Percentiles rank a stretch among this genome's conserved stretches.
phyloP scores from a whole-genome alignment of 2,113 vertebrate species.

The Elephas maximus region DNA sequence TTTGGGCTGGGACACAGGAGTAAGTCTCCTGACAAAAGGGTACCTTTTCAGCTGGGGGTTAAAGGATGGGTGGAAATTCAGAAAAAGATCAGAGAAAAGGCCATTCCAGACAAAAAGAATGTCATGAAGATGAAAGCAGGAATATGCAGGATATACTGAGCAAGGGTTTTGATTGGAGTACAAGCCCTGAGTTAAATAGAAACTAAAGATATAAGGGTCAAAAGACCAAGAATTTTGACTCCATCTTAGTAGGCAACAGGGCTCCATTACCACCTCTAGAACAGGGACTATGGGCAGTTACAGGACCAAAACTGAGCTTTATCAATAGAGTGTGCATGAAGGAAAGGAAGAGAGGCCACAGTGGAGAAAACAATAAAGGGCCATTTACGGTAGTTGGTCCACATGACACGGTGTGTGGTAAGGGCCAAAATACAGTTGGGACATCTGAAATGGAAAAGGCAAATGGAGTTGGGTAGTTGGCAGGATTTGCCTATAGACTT shows the following conservation, averaged over 20 bases:
- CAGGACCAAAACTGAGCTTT: neutral
- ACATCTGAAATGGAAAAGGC: neutral
- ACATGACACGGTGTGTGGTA: neutral
- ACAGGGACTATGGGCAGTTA: neutral
- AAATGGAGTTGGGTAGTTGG: neutral
- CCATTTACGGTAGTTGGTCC: too few relatives aligned
- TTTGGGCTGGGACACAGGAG: neutral
- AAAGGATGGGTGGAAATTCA: neutral
- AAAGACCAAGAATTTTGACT: neutral
- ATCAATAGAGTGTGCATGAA: neutral
- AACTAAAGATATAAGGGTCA: neutral
- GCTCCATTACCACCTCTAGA: neutral
- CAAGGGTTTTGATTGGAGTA: neutral
- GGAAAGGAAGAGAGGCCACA: neutral
- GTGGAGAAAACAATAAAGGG: neutral
- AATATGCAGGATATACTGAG: neutral
- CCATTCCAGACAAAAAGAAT: neutral
- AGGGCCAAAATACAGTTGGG: neutral
- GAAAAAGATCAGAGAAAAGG: neutral
- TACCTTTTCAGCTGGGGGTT: neutral
- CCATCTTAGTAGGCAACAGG: neutral
- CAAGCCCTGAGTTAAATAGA: constrained; percentile 12
- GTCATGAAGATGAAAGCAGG: neutral
- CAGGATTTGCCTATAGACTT: neutral
- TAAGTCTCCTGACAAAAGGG: neutral